Base-by-base conservation (phyloP, 2,797 vertebrate genomes). In the Ctenopoma multispine region DNA sequence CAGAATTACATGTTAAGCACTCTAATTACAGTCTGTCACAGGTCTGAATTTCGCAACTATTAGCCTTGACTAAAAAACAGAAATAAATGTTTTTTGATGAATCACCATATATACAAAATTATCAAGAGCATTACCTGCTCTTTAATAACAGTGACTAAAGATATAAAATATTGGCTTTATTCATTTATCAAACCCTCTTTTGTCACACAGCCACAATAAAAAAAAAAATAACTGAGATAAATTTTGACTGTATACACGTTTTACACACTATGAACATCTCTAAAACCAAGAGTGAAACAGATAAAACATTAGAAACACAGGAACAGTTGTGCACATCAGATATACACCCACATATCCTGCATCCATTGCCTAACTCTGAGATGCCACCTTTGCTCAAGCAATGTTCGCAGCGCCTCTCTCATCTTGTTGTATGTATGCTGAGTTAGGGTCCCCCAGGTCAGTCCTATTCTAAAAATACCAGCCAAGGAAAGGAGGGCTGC, bases 361-460 rank as follows among this genome's bases (percentile, higher is more conserved):
- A 87, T 77, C 82, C 46, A 53, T 27, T 46, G 74, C 72, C 78
- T 41, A 49, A 73, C 77, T 63, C 65, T 3, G 60, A 82, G 77
- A 81, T 78, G 60, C 81, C 69, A 84, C 81, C 86, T 87, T 81
- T 83, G 72, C 87, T 87, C 46, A 8, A 62, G 72, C 81, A 69
- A 57, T 23, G 48, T 69, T 62, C 64, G 67, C 64, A 68, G 43
- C 27, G n/a, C 31, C 50, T 75, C 75, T 81, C 83, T 84, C 81
- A 86, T 89, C 87, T 87, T 17, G 53, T 66, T 82, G 72, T 73
- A 68, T 80, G 75, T 75, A 74, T 67, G 81, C 88, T n/a, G 75
- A 77, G 82, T 86, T 87, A 72, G 87, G 87, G 89, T 90, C 87
- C 90, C 87, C 85, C 81, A 87, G 91, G 89, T 82, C 79, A 51